A percentile compares a stretch with the other conserved stretches of the same genome.
Conservation (phyloP, 92 coral and sea anemone species). For the Palythoa caribaeorum region DNA sequence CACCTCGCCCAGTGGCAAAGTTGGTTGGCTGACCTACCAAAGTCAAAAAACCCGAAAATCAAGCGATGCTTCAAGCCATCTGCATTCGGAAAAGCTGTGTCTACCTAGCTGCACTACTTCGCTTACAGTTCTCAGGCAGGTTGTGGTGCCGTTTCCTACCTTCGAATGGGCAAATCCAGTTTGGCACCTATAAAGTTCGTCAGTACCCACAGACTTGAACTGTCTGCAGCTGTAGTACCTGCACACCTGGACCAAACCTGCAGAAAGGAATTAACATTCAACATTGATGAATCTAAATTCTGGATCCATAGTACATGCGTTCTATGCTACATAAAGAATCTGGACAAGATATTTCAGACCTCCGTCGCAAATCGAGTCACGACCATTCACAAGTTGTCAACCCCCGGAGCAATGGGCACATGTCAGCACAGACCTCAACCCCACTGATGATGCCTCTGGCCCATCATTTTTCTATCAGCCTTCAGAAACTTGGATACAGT, state of each 20-base stretch:
- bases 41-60: slow-evolving; percentile 22
- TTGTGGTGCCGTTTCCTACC: not conserved
- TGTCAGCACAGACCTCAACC: slow-evolving; percentile 44
- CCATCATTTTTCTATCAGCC: slow-evolving; percentile 41
- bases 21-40: slow-evolving; percentile 32
- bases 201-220: slow-evolving; percentile 40
- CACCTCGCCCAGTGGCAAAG: slow-evolving; percentile 34
- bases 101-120: not conserved
- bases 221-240: slow-evolving; percentile 50
- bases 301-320: too few species aligned
- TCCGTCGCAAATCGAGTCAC: slow-evolving; percentile 44
- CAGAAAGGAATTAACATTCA: slow-evolving; percentile 28
- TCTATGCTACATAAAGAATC: slow-evolving; percentile 26
- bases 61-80: slow-evolving; percentile 51
- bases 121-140: not conserved
- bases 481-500: slow-evolving; percentile 38
- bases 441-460: slow-evolving; percentile 54
- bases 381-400: slow-evolving; percentile 39
- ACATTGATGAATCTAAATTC: slow-evolving; percentile 38
- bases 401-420: slow-evolving; percentile 56
- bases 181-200: not conserved
- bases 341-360: slow-evolving; percentile 46
- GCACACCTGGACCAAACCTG: slow-evolving; percentile 44
- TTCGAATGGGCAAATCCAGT: not conserved
- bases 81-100: not conserved